phyloP scores from a whole-genome alignment of 1,140 invertebrate species.

The Drosophila willistoni region DNA sequence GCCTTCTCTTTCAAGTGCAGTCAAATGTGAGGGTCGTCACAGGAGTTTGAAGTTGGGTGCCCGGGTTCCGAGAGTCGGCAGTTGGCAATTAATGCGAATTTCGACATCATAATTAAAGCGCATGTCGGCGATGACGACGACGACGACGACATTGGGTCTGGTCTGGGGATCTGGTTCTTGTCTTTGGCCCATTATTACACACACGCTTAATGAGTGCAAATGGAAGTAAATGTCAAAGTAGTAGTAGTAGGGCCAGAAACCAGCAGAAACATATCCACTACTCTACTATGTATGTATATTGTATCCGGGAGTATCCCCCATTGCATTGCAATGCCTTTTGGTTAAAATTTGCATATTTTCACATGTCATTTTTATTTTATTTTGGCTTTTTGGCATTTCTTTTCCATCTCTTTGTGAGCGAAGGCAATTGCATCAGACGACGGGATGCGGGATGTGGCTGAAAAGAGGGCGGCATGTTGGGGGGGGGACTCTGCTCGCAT shows the following conservation, averaged over 20 bases:
- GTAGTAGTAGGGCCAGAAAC: conserved; percentile 25
- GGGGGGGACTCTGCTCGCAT: conserved; percentile 48
- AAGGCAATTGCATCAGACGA: conserved; percentile 57
- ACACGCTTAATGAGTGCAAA: conserved; percentile 56
- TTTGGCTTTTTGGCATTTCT: conserved; percentile 70
- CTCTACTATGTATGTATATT: too few relatives aligned
- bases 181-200: conserved; percentile 55
- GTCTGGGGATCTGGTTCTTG: conserved; percentile 61
- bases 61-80: conserved; percentile 36
- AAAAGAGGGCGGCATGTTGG: neutral
- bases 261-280: conserved; percentile 61
- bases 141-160: conserved; percentile 63
- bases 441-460: conserved; percentile 47
- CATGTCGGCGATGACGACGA: conserved; percentile 27
- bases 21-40: conserved; percentile 9
- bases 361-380: conserved; percentile 66
- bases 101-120: conserved; percentile 80
- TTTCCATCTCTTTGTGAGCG: conserved; percentile 68
- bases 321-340: conserved; percentile 62
- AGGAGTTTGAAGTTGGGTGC: conserved; percentile 19
- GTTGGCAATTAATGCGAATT: conserved; percentile 80
- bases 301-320: neutral
- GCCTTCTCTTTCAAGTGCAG: conserved; percentile 23
- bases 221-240: conserved; percentile 21
- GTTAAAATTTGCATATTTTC: conserved; percentile 79